Evolutionary conservation across 1,140 invertebrate species (phyloP).

Genomic region (Chelonus insularis): DNA sequence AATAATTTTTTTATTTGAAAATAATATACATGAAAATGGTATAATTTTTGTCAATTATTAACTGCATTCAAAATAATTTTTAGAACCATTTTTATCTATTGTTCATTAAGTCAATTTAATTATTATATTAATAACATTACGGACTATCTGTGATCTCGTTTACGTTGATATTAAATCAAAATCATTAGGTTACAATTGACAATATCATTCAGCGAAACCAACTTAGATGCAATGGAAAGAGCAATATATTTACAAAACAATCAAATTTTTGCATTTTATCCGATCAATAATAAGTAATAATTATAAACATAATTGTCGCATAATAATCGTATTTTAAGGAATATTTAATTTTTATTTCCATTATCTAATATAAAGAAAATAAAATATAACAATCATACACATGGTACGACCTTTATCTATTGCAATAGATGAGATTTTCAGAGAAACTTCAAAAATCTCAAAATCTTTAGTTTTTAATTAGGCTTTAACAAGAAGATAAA

Average conservation of each 20-base stretch:
- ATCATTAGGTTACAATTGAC: too few relatives aligned
- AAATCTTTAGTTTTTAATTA: conserved; percentile 4
- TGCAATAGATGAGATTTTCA: too few relatives aligned
- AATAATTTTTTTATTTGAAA: conserved; percentile 23
- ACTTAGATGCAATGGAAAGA: conserved; percentile 13
- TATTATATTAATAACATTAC: too few relatives aligned
- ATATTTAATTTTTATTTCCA: background rate
- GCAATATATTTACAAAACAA: conserved; percentile 26
- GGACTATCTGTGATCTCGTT: too few relatives aligned
- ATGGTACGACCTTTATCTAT: too few relatives aligned
- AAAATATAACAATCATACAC: conserved; percentile 4
- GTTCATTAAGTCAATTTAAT: too few relatives aligned
- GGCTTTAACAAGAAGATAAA: conserved; percentile 21
- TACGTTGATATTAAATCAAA: too few relatives aligned
- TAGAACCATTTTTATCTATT: background rate
- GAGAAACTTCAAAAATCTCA: too few relatives aligned
- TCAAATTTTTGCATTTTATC: conserved; percentile 5
- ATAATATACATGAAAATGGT: conserved; percentile 29
- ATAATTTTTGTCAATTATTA: background rate
- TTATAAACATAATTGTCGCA: background rate
- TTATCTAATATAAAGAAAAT: background rate
- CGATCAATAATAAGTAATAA: conserved; percentile 10
- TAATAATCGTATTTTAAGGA: conserved; percentile 2
- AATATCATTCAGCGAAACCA: conserved; percentile 16
- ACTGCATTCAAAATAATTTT: background rate